Base-by-base conservation (phyloP, 1,140 invertebrate genomes). In the Littorina saxatilis region DNA sequence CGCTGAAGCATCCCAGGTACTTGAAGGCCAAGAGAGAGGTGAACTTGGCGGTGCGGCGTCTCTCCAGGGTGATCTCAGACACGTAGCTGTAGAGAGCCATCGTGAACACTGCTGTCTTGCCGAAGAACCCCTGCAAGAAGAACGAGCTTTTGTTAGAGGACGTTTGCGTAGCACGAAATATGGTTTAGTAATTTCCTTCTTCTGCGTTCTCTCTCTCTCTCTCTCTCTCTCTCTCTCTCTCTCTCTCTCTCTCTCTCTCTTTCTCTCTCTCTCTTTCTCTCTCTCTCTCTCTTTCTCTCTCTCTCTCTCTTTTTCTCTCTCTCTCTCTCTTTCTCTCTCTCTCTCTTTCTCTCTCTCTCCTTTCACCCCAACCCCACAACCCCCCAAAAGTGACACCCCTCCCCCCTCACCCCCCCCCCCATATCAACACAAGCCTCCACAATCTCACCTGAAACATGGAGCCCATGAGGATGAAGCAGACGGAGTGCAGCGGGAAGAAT, bases 71-170 rank as follows among this genome's bases (percentile, higher is more conserved):
- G 11, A 87, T 87, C 63, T 92, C 92, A 0, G 88, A 85, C 15
- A 89, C 86, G 78, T 92, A 92, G 73, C 80, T 81, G 82, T 92
- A 89, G 0, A 91, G 88, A 0, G 91, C 91, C 91, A 92, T 92
- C 2, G 90, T 92, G 27, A 92, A 90, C 1, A 92, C 87, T 0
- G 91, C 88, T 52, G 89, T 90, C 80, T 92, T 91, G 0, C 92
- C 91, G 73, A 92, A 88, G 4, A 88, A 63, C 13, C 92, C 92
- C 82, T 91, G 84, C 27, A 90, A 52, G 0, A 81, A n/a, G n/a
- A n/a, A n/a, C n/a, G n/a, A n/a, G n/a, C n/a, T n/a, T n/a, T n/a
- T n/a, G n/a, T n/a, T n/a, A n/a, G n/a, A n/a, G n/a, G 20, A 50
- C 9, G 20, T 50, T 11, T 50, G 9, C 9, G 20, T 50, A 50